Base-by-base conservation (phyloP, 1,140 invertebrate genomes). In the Archegozetes longisetosus region DNA sequence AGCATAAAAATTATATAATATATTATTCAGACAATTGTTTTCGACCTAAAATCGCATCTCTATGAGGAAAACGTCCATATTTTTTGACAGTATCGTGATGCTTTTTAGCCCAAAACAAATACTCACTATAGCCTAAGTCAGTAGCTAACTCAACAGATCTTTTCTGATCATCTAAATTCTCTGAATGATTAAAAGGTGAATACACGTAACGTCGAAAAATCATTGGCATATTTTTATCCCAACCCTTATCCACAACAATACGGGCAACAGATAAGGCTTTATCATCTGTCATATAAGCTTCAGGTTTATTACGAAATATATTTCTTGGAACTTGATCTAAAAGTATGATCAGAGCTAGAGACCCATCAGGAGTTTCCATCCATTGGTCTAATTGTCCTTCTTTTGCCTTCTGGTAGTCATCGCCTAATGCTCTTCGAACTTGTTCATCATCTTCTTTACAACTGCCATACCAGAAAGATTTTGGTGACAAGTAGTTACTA, bases 171-270 rank as follows among this genome's bases (percentile, higher is more conserved):
- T 2, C 46, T 13, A 58, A 27, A 20, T 4, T 58, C 32, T 58
- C 57, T 23, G 57, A 58, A 40, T 58, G 57, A 46, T 58, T 58
- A 23, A 58, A 58, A 13, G 57, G 57, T 27, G 57, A 58, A 23
- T 58, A 58, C 13, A 58, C 17, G 40, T 58, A 58, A 17, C 57
- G 24, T 2, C 48, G 2, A 20, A 49, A 49, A 14, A 58, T 53
- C 2, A 12, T 14, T n/a, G 57, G 57, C 32, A 49, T 25, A 14
- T 26, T 47, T 13, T 49, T 53, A 25, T 58, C 57, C 57, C 48
- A 58, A 32, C 57, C 57, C 3, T 53, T 28, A 13, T 58, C 57
- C 1, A 58, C 3, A 2, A 51, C 29, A n/a, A 27, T 58, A n/a
- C 40, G 26, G 1, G 57, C 57, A 1, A 58, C 48, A 13, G 17